A percentile compares a stretch with the other conserved stretches of the same genome.
These are phyloP conservation scores for Fistularia tabacaria DNA, from an alignment of 2,797 vertebrate species.

Conservation along the genomic window DNA sequence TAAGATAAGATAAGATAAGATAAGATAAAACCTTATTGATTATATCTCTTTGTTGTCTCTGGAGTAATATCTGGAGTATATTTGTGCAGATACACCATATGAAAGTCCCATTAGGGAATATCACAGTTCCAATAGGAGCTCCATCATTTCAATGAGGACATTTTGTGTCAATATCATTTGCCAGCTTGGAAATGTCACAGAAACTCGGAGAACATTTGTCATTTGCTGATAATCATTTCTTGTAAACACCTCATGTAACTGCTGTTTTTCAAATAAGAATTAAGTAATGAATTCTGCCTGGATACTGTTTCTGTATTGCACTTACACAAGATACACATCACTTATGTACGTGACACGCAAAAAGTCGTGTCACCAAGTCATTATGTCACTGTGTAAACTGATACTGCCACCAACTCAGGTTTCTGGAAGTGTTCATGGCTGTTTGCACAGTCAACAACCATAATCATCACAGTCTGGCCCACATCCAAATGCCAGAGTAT, in stretches of 20 bases:
- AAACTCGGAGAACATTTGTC: no score
- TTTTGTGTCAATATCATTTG: no score
- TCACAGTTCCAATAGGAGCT: no score
- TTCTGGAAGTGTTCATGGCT: slow-evolving; percentile 47
- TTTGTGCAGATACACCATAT: no score
- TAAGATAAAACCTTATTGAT: no score
- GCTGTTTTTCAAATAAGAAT: neutral
- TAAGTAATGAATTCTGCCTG: neutral
- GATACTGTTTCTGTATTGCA: slow-evolving; percentile 24
- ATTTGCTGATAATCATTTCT: no score
- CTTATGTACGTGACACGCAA: slow-evolving; percentile 17
- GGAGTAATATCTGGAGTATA: no score
- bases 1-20: no score
- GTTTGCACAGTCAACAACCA: slow-evolving; percentile 60
- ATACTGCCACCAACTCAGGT: slow-evolving; percentile 45
- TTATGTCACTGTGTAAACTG: slow-evolving; percentile 58
- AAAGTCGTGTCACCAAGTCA: slow-evolving; percentile 32
- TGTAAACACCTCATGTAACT: neutral
- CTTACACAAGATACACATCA: slow-evolving; percentile 23
- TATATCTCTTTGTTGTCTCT: no score
- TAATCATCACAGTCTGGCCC: slow-evolving; percentile 28
- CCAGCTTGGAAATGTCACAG: no score
- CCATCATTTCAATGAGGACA: no score
- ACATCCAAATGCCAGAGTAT: slow-evolving; percentile 22
- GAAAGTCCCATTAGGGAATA: no score